Evolutionary conservation across 1,140 invertebrate species (phyloP).

Genomic region (Drosophila erecta): DNA sequence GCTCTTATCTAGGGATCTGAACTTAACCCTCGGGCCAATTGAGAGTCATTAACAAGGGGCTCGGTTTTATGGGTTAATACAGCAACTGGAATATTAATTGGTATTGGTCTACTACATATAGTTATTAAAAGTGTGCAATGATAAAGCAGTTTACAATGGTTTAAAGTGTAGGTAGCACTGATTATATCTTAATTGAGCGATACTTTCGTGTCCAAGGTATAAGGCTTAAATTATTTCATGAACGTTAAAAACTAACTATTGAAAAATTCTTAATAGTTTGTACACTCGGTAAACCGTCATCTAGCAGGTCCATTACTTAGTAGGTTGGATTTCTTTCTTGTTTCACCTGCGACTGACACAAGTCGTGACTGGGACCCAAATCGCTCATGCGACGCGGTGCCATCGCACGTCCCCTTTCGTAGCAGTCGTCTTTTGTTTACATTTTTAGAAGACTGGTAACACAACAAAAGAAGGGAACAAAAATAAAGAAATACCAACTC

Average conservation of each 20-base stretch:
- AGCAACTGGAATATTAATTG: conserved; percentile 15
- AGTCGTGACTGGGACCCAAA: conserved; percentile 43
- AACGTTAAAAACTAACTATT: no score
- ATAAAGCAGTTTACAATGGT: not conserved
- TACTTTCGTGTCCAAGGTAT: not conserved
- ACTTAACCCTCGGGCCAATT: conserved; percentile 36
- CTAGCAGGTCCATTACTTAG: not conserved
- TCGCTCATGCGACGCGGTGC: conserved; percentile 29
- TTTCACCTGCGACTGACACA: conserved; percentile 26
- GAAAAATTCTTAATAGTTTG: not conserved
- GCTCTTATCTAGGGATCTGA: conserved; percentile 38
- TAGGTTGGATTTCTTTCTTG: conserved; percentile 4
- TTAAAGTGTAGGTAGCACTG: not conserved
- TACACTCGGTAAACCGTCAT: not conserved
- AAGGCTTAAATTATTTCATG: not conserved
- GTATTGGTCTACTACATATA: conserved; percentile 7
- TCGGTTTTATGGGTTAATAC: conserved; percentile 33
- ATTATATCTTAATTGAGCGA: not conserved
- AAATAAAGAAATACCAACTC: conserved; percentile 10
- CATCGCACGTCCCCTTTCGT: not conserved
- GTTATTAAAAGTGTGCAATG: conserved; percentile 12
- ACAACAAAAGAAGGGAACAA: conserved; percentile 21
- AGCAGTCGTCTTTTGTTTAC: conserved; percentile 33
- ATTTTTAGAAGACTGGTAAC: conserved; percentile 25
- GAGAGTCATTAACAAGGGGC: conserved; percentile 38